A percentile compares a stretch with the other conserved stretches of the same genome.
Evolutionary conservation across 2,888 invertebrate genomes (phyloP).

Genomic region (Tillus elongatus): DNA sequence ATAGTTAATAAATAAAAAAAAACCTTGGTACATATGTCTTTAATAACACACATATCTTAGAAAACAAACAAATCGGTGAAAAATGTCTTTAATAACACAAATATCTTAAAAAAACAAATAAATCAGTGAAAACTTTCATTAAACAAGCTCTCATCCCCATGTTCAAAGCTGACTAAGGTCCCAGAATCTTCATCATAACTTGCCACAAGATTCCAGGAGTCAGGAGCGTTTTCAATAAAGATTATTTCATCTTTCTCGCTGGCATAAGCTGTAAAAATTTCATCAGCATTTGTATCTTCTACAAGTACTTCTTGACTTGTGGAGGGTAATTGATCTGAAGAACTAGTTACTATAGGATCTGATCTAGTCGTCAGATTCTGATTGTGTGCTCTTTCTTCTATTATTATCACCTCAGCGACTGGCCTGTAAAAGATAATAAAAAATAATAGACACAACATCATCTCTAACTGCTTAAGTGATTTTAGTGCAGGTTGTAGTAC

Average conservation of each 20-base stretch:
- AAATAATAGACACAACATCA: not conserved
- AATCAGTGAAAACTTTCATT: too few relatives aligned
- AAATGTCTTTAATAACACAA: too few relatives aligned
- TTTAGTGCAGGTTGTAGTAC: too few relatives aligned
- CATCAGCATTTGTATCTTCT: not conserved
- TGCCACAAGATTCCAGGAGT: not conserved
- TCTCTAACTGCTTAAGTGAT: too few relatives aligned
- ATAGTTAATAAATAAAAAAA: too few relatives aligned
- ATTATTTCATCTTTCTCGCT: conserved; percentile 3
- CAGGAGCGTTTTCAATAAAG: not conserved
- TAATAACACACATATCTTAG: too few relatives aligned
- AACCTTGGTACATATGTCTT: too few relatives aligned
- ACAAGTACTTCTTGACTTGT: not conserved
- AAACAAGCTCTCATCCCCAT: too few relatives aligned
- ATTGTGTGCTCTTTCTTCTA: not conserved
- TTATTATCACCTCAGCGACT: too few relatives aligned
- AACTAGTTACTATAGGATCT: not conserved
- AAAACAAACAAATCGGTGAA: too few relatives aligned
- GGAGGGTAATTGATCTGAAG: conserved; percentile 4
- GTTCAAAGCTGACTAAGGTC: too few relatives aligned
- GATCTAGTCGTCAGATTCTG: not conserved
- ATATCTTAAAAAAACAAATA: too few relatives aligned
- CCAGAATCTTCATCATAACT: conserved; percentile 2
- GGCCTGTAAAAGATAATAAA: conserved; percentile 7
- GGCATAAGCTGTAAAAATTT: not conserved